phyloP scores from a whole-genome alignment of 2,113 vertebrate species.

The Thalassoma bifasciatum region DNA sequence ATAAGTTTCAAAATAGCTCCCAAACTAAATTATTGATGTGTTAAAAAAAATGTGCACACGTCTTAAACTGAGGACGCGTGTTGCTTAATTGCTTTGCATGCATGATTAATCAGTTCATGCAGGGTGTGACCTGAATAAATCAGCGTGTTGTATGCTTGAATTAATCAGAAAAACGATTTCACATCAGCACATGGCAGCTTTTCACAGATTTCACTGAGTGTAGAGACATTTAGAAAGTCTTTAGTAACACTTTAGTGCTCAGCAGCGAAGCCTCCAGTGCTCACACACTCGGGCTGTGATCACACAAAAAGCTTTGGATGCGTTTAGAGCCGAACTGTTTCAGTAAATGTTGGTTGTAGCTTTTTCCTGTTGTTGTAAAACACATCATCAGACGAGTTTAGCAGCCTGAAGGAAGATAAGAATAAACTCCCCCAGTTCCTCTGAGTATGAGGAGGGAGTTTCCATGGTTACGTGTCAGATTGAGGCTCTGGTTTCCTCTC shows the following conservation, averaged over 20 bases:
- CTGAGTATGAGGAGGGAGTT: constrained; percentile 68
- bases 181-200: neutral
- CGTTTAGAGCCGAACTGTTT: neutral
- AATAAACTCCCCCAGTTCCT: constrained; percentile 52
- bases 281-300: neutral
- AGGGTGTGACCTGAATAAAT: neutral
- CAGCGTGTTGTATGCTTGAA: neutral
- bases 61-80: neutral
- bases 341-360: neutral
- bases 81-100: constrained; percentile 14
- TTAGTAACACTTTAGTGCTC: neutral
- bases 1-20: neutral
- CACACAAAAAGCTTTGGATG: neutral
- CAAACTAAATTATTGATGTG: neutral
- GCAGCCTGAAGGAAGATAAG: constrained; percentile 7
- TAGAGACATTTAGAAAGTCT: neutral
- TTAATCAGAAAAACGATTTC: neutral
- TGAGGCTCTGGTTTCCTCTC: constrained; percentile 46
- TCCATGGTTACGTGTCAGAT: constrained; percentile 74
- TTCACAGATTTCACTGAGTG: neutral
- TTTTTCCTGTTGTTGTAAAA: neutral
- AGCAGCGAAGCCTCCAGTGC: neutral
- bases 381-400: constrained; percentile 7
- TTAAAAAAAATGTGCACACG: neutral
- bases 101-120: neutral